phyloP scores from a whole-genome alignment of 2,113 vertebrate species.

The Gavia stellata region DNA sequence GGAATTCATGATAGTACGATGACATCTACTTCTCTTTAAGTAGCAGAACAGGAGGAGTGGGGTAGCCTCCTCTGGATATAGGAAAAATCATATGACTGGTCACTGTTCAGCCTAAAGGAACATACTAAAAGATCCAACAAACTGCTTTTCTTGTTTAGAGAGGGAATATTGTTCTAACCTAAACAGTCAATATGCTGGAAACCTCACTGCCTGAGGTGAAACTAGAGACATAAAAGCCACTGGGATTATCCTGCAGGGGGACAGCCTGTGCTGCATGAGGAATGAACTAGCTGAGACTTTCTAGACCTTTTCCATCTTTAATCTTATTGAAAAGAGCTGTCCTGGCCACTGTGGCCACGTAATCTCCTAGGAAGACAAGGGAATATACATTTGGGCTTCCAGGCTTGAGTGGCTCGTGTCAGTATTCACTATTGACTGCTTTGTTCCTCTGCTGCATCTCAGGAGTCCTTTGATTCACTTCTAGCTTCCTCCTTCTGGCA shows the following conservation, averaged over 20 bases:
- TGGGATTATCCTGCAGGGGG: background rate
- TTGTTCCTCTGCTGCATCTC: background rate
- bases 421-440: background rate
- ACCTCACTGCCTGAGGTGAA: background rate
- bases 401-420: background rate
- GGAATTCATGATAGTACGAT: background rate
- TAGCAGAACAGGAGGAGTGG: background rate
- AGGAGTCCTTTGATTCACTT: constrained; percentile 22
- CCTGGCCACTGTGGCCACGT: background rate
- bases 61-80: background rate
- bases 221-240: background rate
- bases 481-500: background rate
- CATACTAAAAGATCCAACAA: background rate
- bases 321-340: background rate
- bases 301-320: background rate
- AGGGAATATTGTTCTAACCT: background rate
- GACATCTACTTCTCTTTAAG: background rate
- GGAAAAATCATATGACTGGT: background rate
- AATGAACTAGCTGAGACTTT: background rate
- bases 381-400: background rate
- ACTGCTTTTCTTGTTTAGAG: background rate
- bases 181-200: background rate
- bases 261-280: background rate
- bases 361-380: background rate
- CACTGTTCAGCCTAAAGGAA: background rate